Evolutionary conservation across 2,113 vertebrate species (phyloP), one percentile per base, ranked within the genome.

Genomic region (Pygoscelis antarcticus): DNA sequence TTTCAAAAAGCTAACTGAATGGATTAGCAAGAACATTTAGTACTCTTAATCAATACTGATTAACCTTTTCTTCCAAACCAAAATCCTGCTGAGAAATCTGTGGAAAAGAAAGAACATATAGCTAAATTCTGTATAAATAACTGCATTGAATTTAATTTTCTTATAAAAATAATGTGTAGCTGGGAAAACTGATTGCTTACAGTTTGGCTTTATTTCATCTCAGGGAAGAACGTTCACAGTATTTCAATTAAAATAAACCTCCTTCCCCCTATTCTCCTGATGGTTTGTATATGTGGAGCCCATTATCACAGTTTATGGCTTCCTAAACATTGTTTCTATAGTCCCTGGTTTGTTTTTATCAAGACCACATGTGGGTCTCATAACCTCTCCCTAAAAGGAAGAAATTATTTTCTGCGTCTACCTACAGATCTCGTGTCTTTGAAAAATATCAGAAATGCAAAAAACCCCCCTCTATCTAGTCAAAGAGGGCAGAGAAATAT

Each of bases 261-360:
- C 8, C 4, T 81, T 74, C 4, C 27, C 4, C 2, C 11, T 52
- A 9, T 29, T 88, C 7, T 22, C 58, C 26, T 61, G 3, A 22
- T 0, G 3, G 11, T 42, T 83, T 52, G 3, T 32, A 4, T 70
- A 14, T 19, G 9, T 16, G 6, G 23, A 88, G 5, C 0, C 6
- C 7, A 38, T 27, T 57, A 27, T 49, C 8, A 29, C 16, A 13
- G 6, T 46, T 83, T 64, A 51, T 34, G 11, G 1, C 26, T 92
- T 72, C 79, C 30, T 78, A 90, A 70, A 42, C 2, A 36, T 16
- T 21, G 6, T 40, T 83, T 58, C 13, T 6, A 26, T 25, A 60
- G 16, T 5, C 2, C 78, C 11, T 55, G 3, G 0, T 87, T 60
- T 54, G 34, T 62, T 87, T 11, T 14, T 46, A 26, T 47, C 9